These are phyloP conservation scores for Sparidentex hasta DNA, from an alignment of 2,797 vertebrate genomes.

Conservation along the genomic window DNA sequence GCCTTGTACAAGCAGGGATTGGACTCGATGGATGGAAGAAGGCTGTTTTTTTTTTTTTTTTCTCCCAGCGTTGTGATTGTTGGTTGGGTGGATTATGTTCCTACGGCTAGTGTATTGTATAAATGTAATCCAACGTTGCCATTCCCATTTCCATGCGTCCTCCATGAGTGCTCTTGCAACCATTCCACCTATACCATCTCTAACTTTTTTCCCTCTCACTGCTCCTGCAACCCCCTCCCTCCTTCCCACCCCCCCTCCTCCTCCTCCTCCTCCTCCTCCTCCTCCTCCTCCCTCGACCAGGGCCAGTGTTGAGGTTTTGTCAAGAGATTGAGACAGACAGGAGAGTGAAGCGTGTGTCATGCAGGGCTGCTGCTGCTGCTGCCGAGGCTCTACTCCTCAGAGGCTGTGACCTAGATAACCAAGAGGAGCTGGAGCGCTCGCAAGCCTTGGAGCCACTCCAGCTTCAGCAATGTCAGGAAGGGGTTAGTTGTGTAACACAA, in stretches of 20 bases:
- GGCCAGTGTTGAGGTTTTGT: slow-evolving; percentile 82
- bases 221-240: slow-evolving; percentile 50
- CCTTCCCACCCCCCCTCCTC: too few relatives aligned
- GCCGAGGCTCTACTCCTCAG: slow-evolving; percentile 81
- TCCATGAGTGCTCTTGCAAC: slow-evolving; percentile 59
- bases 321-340: slow-evolving; percentile 84
- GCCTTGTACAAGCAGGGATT: slow-evolving; percentile 71
- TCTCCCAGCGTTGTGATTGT: slow-evolving; percentile 51
- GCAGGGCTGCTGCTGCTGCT: slow-evolving; percentile 77
- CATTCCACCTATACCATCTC: slow-evolving; percentile 56
- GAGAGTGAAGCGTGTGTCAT: slow-evolving; percentile 84
- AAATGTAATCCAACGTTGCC: slow-evolving; percentile 70
- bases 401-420: slow-evolving; percentile 87
- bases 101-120: slow-evolving; percentile 61
- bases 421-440: slow-evolving; percentile 83
- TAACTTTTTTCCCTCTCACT: slow-evolving; percentile 53
- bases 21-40: slow-evolving; percentile 68
- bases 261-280: too few relatives aligned
- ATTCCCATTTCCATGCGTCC: slow-evolving; percentile 69
- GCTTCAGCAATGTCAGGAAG: slow-evolving; percentile 84
- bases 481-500: slow-evolving; percentile 84
- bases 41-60: slow-evolving; percentile 46
- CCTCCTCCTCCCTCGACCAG: slow-evolving; percentile 60
- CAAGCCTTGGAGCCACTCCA: slow-evolving; percentile 84
- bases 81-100: slow-evolving; percentile 69